phyloP scores from a whole-genome alignment of 2,888 invertebrate genomes.

The Zonitis immaculata region DNA sequence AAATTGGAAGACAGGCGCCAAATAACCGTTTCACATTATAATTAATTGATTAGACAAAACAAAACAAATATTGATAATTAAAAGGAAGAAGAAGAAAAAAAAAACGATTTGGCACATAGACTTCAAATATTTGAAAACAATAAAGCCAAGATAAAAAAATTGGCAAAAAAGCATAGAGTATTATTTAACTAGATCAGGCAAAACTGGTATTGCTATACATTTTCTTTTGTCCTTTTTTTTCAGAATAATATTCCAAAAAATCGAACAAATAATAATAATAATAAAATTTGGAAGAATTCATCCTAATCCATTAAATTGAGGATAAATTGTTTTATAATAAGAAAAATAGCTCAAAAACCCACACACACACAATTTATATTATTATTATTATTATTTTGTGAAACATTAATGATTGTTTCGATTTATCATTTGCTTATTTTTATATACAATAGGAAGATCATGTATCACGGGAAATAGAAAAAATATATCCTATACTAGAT shows the following conservation, averaged over 20 bases:
- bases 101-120: conserved; percentile 34
- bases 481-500: conserved; percentile 43
- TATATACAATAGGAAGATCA: conserved; percentile 44
- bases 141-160: conserved; percentile 27
- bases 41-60: too few relatives aligned
- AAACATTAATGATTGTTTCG: conserved; percentile 42
- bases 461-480: conserved; percentile 48
- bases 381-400: conserved; percentile 22
- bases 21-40: conserved; percentile 25
- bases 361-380: conserved; percentile 22
- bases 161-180: conserved; percentile 42
- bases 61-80: too few relatives aligned
- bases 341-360: conserved; percentile 24
- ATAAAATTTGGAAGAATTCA: conserved; percentile 18
- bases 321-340: conserved; percentile 21
- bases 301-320: too few relatives aligned
- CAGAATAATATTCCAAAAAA: conserved; percentile 38
- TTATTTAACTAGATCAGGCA: conserved; percentile 43
- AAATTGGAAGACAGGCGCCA: conserved; percentile 46
- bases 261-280: conserved; percentile 19
- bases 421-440: conserved; percentile 9
- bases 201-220: conserved; percentile 47
- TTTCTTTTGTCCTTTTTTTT: conserved; percentile 29
- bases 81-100: conserved; percentile 12
- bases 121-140: conserved; percentile 20